Percentiles rank a stretch among this genome's conserved stretches.
These are phyloP conservation scores for Tragelaphus buxtoni DNA, from an alignment of 2,113 vertebrate genomes.

Conservation along the genomic window DNA sequence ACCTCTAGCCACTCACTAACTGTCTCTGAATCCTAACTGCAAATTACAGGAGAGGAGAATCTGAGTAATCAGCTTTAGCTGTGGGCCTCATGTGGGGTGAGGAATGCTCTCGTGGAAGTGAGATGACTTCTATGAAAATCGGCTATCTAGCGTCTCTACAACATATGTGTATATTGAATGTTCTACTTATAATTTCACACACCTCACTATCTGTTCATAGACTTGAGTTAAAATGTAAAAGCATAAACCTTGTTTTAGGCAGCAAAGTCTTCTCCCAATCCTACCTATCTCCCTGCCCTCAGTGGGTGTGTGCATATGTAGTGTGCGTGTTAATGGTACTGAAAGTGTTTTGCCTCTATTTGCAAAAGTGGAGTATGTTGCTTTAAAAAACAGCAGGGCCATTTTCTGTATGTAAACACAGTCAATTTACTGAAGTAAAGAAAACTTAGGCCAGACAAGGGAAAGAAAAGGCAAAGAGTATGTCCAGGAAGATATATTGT, in stretches of 20 bases:
- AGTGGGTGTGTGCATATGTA: not conserved
- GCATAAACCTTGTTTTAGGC: not conserved
- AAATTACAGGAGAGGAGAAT: not conserved
- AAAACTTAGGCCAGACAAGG: not conserved
- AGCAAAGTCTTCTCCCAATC: not conserved
- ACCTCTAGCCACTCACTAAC: not conserved
- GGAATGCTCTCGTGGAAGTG: rapidly evolving
- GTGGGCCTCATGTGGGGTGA: rapidly evolving
- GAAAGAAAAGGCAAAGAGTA: not conserved
- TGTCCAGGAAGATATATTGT: not conserved
- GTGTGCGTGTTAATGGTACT: not conserved
- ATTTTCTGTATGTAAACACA: slow-evolving; percentile 19
- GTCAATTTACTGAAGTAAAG: not conserved
- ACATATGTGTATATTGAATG: not conserved
- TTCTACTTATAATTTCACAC: not conserved
- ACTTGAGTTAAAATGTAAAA: not conserved
- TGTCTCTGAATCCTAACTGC: not conserved
- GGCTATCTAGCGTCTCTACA: not conserved
- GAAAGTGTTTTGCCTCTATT: not conserved
- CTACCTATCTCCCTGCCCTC: not conserved
- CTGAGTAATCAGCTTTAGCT: not conserved
- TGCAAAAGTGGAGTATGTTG: not conserved
- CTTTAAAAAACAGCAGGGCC: slow-evolving; percentile 8
- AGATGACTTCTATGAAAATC: not conserved
- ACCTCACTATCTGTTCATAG: not conserved